Percentiles rank a stretch among this genome's conserved stretches.
Conservation (phyloP, 2,888 invertebrate genomes). For the Philonicus albiceps region DNA sequence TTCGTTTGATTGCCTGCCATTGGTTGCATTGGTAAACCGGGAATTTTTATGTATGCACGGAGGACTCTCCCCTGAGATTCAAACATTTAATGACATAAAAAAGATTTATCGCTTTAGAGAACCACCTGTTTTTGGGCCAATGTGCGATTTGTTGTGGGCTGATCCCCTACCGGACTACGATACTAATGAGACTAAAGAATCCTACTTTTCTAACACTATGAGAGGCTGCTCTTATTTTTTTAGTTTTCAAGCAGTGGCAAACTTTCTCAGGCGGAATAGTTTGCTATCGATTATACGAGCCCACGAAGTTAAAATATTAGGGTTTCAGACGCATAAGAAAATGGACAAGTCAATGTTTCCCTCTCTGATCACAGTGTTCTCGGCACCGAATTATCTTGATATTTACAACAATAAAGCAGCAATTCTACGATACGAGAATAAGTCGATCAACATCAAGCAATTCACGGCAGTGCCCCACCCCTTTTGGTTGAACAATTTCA, state of each 20-base stretch:
- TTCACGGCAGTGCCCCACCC: constrained; percentile 98
- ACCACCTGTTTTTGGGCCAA: constrained; percentile 95
- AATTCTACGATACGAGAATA: constrained; percentile 98
- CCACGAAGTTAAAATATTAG: constrained; percentile 98
- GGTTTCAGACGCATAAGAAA: constrained; percentile 97
- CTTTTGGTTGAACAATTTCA: constrained; percentile 98
- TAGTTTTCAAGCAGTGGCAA: constrained; percentile 99
- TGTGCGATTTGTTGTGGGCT: constrained; percentile 98
- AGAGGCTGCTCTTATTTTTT: constrained; percentile 71
- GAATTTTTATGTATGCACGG: constrained; percentile 99
- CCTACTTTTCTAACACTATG: background rate
- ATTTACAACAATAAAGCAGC: constrained; percentile 99
- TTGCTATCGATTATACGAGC: constrained; percentile 97
- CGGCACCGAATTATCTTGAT: constrained; percentile 98
- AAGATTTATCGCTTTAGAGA: constrained; percentile 98
- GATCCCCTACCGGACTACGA: constrained; percentile 98
- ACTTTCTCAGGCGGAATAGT: constrained; percentile 98
- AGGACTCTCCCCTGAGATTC: constrained; percentile 96
- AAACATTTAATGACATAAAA: constrained; percentile 93
- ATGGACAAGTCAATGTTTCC: constrained; percentile 98
- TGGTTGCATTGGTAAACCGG: constrained; percentile 98
- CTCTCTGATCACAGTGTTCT: constrained; percentile 97
- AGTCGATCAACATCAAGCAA: constrained; percentile 99
- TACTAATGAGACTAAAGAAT: constrained; percentile 66
- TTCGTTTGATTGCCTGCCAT: constrained; percentile 95